Evolutionary conservation across 2,113 vertebrate genomes (phyloP), one percentile per base, ranked within the genome.

Genomic region (Phaethon lepturus): DNA sequence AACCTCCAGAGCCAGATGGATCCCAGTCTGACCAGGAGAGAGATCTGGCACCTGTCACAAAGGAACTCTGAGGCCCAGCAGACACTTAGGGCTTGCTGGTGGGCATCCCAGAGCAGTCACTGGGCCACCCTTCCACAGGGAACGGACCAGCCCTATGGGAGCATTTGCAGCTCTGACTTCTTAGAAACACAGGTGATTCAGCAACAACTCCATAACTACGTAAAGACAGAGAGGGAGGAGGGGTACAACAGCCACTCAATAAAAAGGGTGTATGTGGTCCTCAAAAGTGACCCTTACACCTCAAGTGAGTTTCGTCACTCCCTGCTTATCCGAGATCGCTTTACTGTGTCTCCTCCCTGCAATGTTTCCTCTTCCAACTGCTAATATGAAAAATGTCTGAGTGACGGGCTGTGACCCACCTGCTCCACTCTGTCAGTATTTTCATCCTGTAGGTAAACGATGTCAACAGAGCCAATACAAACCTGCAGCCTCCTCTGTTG

Each of bases 331-430:
- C 38, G 67, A 44, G 69, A 81, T 47, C 0, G 0, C 33, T 93
- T 53, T 33, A 42, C 28, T 5, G 6, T 63, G 11, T 63, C 10
- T 74, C 55, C 9, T 52, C 33, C 71, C 23, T 72, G 20, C 40
- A 59, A 12, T 18, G 18, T 31, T 74, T 82, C 40, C 28, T 42
- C 45, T 89, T 20, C 40, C 31, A 88, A 4, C 28, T 24, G 24
- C 31, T 69, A 62, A 73, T 9, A 25, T 6, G 76, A 71, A 83
- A 86, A 25, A 19, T 11, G 12, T 19, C 33, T 31, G 45, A 88
- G 53, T 9, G 82, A 59, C 0, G 0, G 31, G 24, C 33, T 55
- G 7, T n/a, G 47, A 59, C 10, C 4, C 20, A 42, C 7, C 17
- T 6, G 16, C 81, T 49, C 35, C 31, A 31, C 33, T 47, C 31